phyloP scores from a whole-genome alignment of 2,888 invertebrate species.

The Eulithis prunata region DNA sequence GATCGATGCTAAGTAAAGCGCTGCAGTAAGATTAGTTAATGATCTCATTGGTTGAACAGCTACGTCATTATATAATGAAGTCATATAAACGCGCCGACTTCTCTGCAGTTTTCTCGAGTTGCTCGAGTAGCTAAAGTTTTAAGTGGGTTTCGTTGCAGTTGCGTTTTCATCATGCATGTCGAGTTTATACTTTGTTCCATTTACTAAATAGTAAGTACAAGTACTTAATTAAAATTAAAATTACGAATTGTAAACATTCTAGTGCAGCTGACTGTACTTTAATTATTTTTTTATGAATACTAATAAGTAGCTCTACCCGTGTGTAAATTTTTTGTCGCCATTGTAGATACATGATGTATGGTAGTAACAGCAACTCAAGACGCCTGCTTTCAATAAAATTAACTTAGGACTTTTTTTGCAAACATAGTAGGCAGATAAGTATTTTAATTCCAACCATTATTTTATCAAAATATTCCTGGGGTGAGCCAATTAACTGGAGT shows the following conservation, averaged over 20 bases:
- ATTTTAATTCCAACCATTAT: not conserved
- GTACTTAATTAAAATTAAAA: not conserved
- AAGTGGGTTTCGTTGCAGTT: slow-evolving; percentile 25
- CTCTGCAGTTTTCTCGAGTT: slow-evolving; percentile 16
- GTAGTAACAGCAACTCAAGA: no score
- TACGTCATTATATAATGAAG: slow-evolving; percentile 19
- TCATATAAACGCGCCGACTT: slow-evolving; percentile 18
- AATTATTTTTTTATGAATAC: no score
- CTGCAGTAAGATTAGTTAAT: slow-evolving; percentile 9
- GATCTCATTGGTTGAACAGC: slow-evolving; percentile 9
- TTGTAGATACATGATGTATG: no score
- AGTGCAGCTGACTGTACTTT: no score
- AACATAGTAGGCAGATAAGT: no score
- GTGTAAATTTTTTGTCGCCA: no score
- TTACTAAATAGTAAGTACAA: slow-evolving; percentile 1
- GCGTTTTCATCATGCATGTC: slow-evolving; percentile 19
- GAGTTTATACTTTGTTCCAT: not conserved
- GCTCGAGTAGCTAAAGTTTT: slow-evolving; percentile 28
- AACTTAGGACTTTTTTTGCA: no score
- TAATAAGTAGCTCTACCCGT: no score
- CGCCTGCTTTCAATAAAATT: no score
- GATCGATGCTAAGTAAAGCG: not conserved
- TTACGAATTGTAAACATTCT: no score
- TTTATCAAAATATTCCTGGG: slow-evolving; percentile 3
- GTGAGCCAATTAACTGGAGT: slow-evolving; percentile 10